phyloP scores from a whole-genome alignment of 2,888 invertebrate species.

The Nudaria mundana region DNA sequence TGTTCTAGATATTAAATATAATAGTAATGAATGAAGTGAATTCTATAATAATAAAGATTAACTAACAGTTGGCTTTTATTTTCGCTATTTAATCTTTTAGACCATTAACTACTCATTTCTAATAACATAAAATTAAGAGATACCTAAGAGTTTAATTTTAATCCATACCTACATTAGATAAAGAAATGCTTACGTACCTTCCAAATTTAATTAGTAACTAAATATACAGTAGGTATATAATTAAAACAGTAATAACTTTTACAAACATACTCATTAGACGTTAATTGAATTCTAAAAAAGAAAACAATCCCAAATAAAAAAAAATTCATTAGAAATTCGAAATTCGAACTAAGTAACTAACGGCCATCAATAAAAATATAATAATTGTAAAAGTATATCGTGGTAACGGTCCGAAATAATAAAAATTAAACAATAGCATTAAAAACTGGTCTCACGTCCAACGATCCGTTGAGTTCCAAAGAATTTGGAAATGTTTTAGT shows the following conservation, averaged over 20 bases:
- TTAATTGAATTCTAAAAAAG: slow-evolving; percentile 14
- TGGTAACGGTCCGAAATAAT: slow-evolving; percentile 43
- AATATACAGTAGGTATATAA: slow-evolving; percentile 1
- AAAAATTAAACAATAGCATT: slow-evolving; percentile 54
- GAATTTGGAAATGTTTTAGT: slow-evolving; percentile 71
- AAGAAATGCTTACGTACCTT: slow-evolving; percentile 6
- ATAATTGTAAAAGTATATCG: slow-evolving; percentile 39
- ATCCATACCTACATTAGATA: too few relatives aligned
- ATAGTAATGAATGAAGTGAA: too few relatives aligned
- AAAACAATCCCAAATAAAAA: slow-evolving; percentile 24
- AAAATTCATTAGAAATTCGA: slow-evolving; percentile 25
- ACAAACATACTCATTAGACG: slow-evolving; percentile 12
- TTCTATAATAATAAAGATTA: too few relatives aligned
- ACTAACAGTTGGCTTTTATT: too few relatives aligned
- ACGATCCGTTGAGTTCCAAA: slow-evolving; percentile 66
- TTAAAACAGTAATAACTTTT: slow-evolving; percentile 9
- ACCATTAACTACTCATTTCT: too few relatives aligned
- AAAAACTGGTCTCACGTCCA: slow-evolving; percentile 49
- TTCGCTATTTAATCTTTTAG: too few relatives aligned
- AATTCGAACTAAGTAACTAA: slow-evolving; percentile 32
- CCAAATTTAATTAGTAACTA: slow-evolving; percentile 1
- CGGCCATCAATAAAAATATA: slow-evolving; percentile 38
- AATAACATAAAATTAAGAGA: too few relatives aligned
- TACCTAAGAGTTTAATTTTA: too few relatives aligned
- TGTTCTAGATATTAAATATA: slow-evolving; percentile 23